Base-by-base conservation (phyloP, 2,888 invertebrate genomes). In the Boloria selene region DNA sequence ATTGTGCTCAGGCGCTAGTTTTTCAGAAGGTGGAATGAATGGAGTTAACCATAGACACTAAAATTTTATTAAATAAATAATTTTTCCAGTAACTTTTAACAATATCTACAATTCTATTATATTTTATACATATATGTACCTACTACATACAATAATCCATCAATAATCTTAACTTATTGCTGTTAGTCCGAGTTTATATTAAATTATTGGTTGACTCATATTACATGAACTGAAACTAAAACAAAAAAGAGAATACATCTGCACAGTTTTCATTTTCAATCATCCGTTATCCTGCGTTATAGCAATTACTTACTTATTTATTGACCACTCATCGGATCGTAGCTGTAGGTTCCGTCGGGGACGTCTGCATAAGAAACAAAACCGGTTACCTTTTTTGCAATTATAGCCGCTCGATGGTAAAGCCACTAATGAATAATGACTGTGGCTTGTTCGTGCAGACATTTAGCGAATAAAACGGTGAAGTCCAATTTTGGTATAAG, bases 381-480 rank as follows among this genome's bases (percentile, higher is more conserved):
- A 58, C 47, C 47, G 58, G 58, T 58, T 47, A 47, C 5, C 47
- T 26, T 58, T 55, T 58, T 58, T 58, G 58, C 26, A 58, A 47
- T 47, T 26, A 45, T 16, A 47, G 16, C 16, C 26, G 47, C 31
- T 26, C n/a, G 16, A 18, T 56, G 22, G 56, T 47, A 58, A 16
- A 58, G 47, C 45, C 26, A 31, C 13, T 58, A 18, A 22, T 16
- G 26, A 47, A 18, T 54, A 18, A 17, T 17, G 13, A 47, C 45
- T 16, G 26, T 26, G 31, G 47, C n/a, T 16, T n/a, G 44, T 58
- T 47, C 26, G n/a, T 47, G 47, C 16, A 16, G 16, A 58, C 10
- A 13, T 26, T 47, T 47, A 13, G 14, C 47, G n/a, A 16, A 16
- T 49, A 49, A 49, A 31, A 26, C 16, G 13, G 13, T 18, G 22